Base-by-base conservation (phyloP, 2,797 vertebrate genomes). In the Crotalus adamanteus region DNA sequence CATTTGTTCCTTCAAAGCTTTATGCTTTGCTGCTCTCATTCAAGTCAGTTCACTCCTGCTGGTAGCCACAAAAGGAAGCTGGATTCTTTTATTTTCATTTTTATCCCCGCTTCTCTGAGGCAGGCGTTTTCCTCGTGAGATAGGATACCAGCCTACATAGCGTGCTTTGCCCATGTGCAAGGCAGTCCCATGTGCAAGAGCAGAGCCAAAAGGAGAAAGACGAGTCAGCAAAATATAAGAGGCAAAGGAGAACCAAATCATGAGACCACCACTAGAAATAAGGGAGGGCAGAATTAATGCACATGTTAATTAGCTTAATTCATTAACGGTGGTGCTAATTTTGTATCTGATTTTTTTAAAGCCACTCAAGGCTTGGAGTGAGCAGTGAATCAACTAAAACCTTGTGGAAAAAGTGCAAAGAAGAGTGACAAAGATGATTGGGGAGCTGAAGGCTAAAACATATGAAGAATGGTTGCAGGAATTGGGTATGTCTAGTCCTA, bases 151-250 rank as follows among this genome's bases (percentile, higher is more conserved):
- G 89, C 0, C 5, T 55, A 47, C 88, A 53, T 90, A 94, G 73
- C 89, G 92, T 88, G 86, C 87, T 53, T 63, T 63, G 85, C 28
- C 31, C 91, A 94, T 42, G 42, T 3, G 89, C 90, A 42, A 88
- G 86, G 89, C 42, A 11, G 5, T 16, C 90, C 69, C 3, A 1
- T 22, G 73, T 47, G 22, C 37, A 83, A 83, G 20, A 47, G 47
- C 59, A 51, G 9, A 26, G 26, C 47, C 42, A 92, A 57, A 94
- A 11, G 65, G 89, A 65, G 55, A 94, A 37, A 92, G 78, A 89
- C 59, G 86, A 93, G 63, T 86, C 57, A 92, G 59, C 53, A 83
- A 91, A 94, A 91, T 16, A 65, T 88, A 95, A 90, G 25, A 86
- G 59, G 31, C n/a, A 59, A 56, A 28, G 65, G 18, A 85, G 51